Evolutionary conservation across 2,888 invertebrate species (phyloP), one percentile per base, ranked within the genome.

Genomic region (Willowsia nigromaculata): DNA sequence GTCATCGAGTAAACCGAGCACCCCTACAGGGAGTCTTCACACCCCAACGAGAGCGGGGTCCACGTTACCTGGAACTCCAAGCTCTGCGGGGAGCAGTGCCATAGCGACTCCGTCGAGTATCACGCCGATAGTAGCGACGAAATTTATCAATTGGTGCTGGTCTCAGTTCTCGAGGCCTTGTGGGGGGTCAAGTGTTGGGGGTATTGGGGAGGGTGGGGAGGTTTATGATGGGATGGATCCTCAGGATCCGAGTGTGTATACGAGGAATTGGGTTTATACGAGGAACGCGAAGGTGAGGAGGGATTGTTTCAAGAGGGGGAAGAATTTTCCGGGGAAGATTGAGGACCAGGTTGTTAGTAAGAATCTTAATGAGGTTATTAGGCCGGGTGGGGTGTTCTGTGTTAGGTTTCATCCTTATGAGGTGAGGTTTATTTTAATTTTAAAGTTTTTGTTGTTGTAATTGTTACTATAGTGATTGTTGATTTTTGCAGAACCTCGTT

Each of bases 321-420:
- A 92, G 82, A 94, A 95, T 92, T 94, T 94, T 47, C 95, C 95
- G 92, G 94, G 95, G 85, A 96, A 96, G 91, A 95, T 98, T 92
- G 98, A 98, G 93, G 96, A 96, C 91, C 97, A 97, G 94, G 95
- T 96, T 25, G 81, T 88, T 33, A 43, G 53, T 13, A 88, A 83
- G 43, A 68, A 80, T 22, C 22, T 87, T 40, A 11, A 68, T 11
- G 87, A 87, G 40, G 50, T 71, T 9, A 13, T 87, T 50, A 50
- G 50, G 50, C 6, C 2, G 7, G 53, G 53, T 4, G 87, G 87
- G 9, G 18, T n/a, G 15, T 97, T 96, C 91, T 96, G 97, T 43
- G 95, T 98, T 53, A 95, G 96, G 92, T 97, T 99, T 94, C 97
- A 98, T 94, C 98, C 98, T 0, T 98, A 97, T 94, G 98, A 98